Percentiles rank a stretch among this genome's conserved stretches.
These are phyloP conservation scores for Cairina moschata DNA, from an alignment of 2,113 vertebrate species.

Conservation along the genomic window DNA sequence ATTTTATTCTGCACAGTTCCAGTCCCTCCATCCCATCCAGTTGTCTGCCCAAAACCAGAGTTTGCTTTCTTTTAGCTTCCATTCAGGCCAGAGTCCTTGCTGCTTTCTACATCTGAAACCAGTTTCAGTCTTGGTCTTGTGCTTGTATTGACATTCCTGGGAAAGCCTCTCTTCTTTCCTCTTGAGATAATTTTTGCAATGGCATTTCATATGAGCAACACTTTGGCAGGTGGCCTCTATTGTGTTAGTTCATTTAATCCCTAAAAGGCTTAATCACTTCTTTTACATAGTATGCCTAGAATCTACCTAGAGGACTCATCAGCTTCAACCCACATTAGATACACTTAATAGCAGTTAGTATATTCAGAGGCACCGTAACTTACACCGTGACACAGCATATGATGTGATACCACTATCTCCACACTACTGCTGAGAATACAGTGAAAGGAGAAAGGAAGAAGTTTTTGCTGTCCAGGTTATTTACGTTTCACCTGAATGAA, in stretches of 20 bases:
- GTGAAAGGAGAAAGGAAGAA: not conserved
- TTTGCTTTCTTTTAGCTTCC: not conserved
- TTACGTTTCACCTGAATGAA: not conserved
- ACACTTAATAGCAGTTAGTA: conserved; percentile 13
- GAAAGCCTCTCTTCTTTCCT: conserved; percentile 12
- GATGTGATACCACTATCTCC: too few relatives aligned
- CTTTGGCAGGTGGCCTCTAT: conserved; percentile 18
- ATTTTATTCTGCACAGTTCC: not conserved
- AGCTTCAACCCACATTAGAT: conserved; percentile 21
- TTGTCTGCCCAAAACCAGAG: not conserved
- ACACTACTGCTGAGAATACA: not conserved
- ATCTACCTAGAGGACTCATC: not conserved
- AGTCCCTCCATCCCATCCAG: not conserved
- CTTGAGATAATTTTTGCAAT: not conserved
- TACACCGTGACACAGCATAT: too few relatives aligned
- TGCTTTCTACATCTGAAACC: not conserved
- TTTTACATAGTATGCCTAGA: not conserved
- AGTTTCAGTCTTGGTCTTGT: not conserved
- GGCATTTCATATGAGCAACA: not conserved
- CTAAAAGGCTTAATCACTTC: conserved; percentile 24
- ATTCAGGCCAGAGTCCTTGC: not conserved
- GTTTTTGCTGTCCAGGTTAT: not conserved
- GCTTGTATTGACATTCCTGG: not conserved
- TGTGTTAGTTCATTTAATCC: not conserved
- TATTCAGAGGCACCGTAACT: too few relatives aligned